Conservation (phyloP, 2,888 invertebrate genomes). For the Sarcophaga caerulescens region DNA sequence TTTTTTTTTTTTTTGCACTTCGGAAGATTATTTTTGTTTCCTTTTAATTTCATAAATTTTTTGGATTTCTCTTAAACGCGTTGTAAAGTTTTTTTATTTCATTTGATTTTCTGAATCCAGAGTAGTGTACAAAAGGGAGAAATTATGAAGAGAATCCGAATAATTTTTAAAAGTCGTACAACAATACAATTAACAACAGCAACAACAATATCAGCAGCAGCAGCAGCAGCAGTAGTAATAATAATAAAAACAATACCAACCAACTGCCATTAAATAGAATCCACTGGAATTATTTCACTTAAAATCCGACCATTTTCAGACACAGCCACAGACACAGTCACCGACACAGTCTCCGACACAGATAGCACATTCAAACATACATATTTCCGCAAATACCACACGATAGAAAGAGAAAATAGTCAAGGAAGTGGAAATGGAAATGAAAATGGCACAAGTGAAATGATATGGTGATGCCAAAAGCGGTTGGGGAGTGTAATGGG, state of each 20-base stretch:
- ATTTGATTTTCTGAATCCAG: background rate
- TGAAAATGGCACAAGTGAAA: too few species aligned
- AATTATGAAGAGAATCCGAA: too few species aligned
- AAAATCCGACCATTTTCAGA: background rate
- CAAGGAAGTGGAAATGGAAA: too few species aligned
- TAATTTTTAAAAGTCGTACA: background rate
- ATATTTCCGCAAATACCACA: too few species aligned
- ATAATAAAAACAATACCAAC: slow-evolving; percentile 8
- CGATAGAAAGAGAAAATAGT: too few species aligned
- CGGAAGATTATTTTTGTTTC: too few species aligned
- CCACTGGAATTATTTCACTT: slow-evolving; percentile 5
- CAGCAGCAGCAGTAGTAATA: background rate
- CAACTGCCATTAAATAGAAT: background rate
- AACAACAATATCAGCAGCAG: background rate
- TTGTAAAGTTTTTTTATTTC: background rate
- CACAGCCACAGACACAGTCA: background rate
- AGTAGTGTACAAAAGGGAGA: background rate
- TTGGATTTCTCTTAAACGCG: too few species aligned
- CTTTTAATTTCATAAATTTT: too few species aligned
- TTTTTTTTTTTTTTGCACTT: too few species aligned
- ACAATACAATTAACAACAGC: background rate
- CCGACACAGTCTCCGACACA: background rate
- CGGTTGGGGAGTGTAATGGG: too few species aligned
- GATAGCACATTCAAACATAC: too few species aligned
- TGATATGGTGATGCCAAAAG: too few species aligned